These are phyloP conservation scores for Apis florea DNA, from an alignment of 1,140 invertebrate species.

Conservation along the genomic window DNA sequence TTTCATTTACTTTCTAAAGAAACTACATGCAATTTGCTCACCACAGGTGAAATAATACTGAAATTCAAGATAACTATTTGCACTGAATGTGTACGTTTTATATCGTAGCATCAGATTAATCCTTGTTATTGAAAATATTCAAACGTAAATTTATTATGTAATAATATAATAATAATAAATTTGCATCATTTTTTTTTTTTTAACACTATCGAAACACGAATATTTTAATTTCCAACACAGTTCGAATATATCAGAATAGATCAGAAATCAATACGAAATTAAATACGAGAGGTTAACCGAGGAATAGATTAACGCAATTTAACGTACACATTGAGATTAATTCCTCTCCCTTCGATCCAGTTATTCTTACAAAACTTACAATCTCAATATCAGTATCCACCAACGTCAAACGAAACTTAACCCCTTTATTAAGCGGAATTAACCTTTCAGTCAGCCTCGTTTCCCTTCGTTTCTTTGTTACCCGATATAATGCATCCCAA, in stretches of 20 bases:
- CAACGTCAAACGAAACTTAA: not conserved
- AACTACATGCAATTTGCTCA: not conserved
- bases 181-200: no score
- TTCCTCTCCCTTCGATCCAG: not conserved
- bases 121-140: not conserved
- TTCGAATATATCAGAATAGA: no score
- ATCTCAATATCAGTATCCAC: not conserved
- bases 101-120: not conserved
- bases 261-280: no score
- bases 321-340: no score
- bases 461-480: conserved; percentile 27
- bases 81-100: not conserved
- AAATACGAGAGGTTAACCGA: no score
- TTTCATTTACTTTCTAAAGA: not conserved
- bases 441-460: not conserved
- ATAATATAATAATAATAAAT: no score
- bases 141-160: not conserved
- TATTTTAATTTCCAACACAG: no score
- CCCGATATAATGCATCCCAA: conserved; percentile 26
- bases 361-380: not conserved
- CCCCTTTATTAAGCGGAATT: conserved; percentile 11
- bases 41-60: not conserved
- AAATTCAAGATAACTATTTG: not conserved
- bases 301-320: no score
- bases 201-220: no score